Evolutionary conservation across 2,888 invertebrate species (phyloP).

Genomic region (Drosophila tripunctata): DNA sequence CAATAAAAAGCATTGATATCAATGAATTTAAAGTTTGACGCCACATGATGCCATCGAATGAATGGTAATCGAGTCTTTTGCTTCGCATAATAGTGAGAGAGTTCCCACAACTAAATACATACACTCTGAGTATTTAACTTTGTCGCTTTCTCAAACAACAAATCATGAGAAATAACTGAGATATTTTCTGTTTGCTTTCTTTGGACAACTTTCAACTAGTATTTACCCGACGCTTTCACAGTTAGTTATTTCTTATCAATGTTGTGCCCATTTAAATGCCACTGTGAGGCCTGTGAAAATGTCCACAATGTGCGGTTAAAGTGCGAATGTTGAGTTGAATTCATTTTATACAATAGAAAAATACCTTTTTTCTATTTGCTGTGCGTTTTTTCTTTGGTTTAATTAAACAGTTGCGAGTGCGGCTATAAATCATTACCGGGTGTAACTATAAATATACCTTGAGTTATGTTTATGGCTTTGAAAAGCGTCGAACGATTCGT

Average conservation of each 20-base stretch:
- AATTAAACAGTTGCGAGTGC: slow-evolving; percentile 34
- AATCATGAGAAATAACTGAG: slow-evolving; percentile 14
- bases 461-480: slow-evolving; percentile 63
- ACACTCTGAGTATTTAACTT: not conserved
- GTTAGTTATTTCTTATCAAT: slow-evolving; percentile 43
- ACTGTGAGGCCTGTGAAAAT: slow-evolving; percentile 34
- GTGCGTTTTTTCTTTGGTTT: slow-evolving; percentile 15
- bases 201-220: slow-evolving; percentile 8
- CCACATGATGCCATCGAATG: slow-evolving; percentile 14
- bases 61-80: slow-evolving; percentile 12
- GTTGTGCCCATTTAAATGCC: slow-evolving; percentile 17
- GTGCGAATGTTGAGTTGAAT: slow-evolving; percentile 27
- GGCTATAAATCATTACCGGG: slow-evolving; percentile 25
- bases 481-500: slow-evolving; percentile 51
- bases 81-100: slow-evolving; percentile 11
- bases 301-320: slow-evolving; percentile 19
- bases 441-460: slow-evolving; percentile 45
- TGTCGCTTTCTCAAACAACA: slow-evolving; percentile 14
- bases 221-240: slow-evolving; percentile 48
- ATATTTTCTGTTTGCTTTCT: slow-evolving; percentile 18
- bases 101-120: slow-evolving; percentile 25
- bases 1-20: slow-evolving; percentile 13
- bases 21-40: slow-evolving; percentile 4
- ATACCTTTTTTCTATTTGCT: slow-evolving; percentile 2
- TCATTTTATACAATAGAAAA: slow-evolving; percentile 24